phyloP scores from a whole-genome alignment of 1,140 invertebrate species.

The Coptotermes formosanus region DNA sequence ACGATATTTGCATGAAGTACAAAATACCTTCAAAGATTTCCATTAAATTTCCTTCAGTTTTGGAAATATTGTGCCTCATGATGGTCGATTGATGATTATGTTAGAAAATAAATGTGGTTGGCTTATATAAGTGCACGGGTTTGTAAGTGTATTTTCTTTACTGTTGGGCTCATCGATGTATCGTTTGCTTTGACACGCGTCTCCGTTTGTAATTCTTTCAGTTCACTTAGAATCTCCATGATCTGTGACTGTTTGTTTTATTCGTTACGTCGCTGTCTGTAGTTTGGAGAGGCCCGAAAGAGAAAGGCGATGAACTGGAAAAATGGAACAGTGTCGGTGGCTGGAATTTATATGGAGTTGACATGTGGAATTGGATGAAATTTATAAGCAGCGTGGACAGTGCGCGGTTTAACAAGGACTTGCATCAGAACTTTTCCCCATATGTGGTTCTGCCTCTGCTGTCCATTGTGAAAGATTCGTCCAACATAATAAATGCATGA shows the following conservation, averaged over 20 bases:
- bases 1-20: too few relatives aligned
- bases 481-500: constrained; percentile 1
- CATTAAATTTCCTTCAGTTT: too few relatives aligned
- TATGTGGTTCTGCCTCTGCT: not conserved
- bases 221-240: not conserved
- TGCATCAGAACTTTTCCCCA: not conserved
- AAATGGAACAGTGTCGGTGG: not conserved
- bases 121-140: too few relatives aligned
- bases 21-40: too few relatives aligned
- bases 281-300: not conserved
- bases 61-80: too few relatives aligned
- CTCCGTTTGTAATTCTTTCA: not conserved
- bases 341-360: constrained; percentile 2
- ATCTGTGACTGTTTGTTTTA: not conserved
- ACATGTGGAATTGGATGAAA: constrained; percentile 13
- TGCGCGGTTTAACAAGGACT: not conserved
- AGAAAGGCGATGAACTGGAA: not conserved
- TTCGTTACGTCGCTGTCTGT: not conserved
- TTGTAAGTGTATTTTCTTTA: too few relatives aligned
- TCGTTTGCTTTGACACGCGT: not conserved
- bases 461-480: not conserved
- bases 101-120: too few relatives aligned
- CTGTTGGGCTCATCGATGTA: too few relatives aligned
- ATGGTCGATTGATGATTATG: too few relatives aligned
- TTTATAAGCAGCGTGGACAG: not conserved